Evolutionary conservation across 1,140 invertebrate species (phyloP).

Genomic region (Dreissena polymorpha): DNA sequence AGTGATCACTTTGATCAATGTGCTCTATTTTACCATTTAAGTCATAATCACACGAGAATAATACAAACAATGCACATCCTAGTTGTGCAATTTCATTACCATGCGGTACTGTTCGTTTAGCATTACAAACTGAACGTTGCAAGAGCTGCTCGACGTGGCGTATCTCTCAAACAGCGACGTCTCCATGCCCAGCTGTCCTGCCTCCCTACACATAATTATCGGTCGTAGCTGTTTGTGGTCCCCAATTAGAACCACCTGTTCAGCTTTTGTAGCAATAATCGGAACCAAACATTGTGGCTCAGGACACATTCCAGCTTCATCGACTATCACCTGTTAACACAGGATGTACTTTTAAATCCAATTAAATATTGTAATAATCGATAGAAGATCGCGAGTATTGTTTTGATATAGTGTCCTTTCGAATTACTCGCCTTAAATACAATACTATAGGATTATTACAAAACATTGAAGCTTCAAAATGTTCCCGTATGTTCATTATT

Average conservation of each 20-base stretch:
- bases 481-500: too few relatives aligned
- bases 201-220: conserved; percentile 67
- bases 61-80: too few relatives aligned
- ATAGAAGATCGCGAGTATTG: too few relatives aligned
- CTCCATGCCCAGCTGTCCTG: conserved; percentile 68
- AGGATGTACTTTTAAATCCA: too few relatives aligned
- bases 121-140: conserved; percentile 46
- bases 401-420: too few relatives aligned
- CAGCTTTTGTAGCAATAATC: conserved; percentile 66
- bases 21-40: too few relatives aligned
- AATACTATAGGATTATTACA: too few relatives aligned
- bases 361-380: too few relatives aligned
- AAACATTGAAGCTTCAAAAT: too few relatives aligned
- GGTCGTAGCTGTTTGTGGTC: conserved; percentile 76
- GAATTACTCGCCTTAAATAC: too few relatives aligned
- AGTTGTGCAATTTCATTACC: conserved; percentile 56
- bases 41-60: too few relatives aligned
- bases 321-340: conserved; percentile 71
- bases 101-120: conserved; percentile 74
- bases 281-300: conserved; percentile 75
- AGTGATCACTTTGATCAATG: too few relatives aligned
- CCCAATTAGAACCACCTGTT: conserved; percentile 76
- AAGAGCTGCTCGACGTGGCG: conserved; percentile 17
- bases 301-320: conserved; percentile 75
- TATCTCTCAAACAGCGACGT: conserved; percentile 75